Conservation (phyloP, 2,113 vertebrate genomes). For the Mola mola region DNA sequence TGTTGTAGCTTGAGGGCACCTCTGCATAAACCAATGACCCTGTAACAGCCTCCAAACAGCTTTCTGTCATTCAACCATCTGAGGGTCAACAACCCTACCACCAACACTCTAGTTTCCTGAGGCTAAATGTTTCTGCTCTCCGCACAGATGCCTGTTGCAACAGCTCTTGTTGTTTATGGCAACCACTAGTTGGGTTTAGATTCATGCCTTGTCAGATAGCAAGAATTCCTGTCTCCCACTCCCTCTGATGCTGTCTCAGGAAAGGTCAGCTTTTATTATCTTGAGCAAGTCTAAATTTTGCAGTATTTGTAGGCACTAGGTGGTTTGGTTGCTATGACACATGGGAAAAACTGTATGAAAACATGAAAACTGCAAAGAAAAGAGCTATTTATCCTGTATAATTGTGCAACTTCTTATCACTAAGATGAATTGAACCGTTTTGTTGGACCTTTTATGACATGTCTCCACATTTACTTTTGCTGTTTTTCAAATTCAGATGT, state of each 20-base stretch:
- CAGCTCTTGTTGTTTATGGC: conserved; percentile 56
- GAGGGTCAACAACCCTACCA: conserved; percentile 36
- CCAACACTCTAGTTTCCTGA: conserved; percentile 9
- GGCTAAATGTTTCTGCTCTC: conserved; percentile 24
- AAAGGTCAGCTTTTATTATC: conserved; percentile 56
- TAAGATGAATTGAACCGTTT: not conserved
- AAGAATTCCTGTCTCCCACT: conserved; percentile 36
- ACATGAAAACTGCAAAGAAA: conserved; percentile 26
- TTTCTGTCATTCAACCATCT: conserved; percentile 54
- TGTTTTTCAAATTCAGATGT: not conserved
- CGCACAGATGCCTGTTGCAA: conserved; percentile 15
- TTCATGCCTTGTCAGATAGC: conserved; percentile 49
- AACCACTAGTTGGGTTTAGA: conserved; percentile 42
- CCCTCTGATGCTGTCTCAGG: conserved; percentile 12
- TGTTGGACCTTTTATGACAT: not conserved
- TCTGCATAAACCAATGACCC: conserved; percentile 36
- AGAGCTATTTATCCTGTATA: not conserved
- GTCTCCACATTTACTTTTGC: not conserved
- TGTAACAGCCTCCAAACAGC: conserved; percentile 17
- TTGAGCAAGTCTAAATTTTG: conserved; percentile 21
- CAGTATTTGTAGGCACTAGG: conserved; percentile 31
- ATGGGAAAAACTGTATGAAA: conserved; percentile 26
- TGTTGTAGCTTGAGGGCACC: conserved; percentile 19
- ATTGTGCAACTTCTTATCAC: conserved; percentile 43
- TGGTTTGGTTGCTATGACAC: conserved; percentile 54